Evolutionary conservation across 2,888 invertebrate species (phyloP).

Genomic region (Tipula vernalis): DNA sequence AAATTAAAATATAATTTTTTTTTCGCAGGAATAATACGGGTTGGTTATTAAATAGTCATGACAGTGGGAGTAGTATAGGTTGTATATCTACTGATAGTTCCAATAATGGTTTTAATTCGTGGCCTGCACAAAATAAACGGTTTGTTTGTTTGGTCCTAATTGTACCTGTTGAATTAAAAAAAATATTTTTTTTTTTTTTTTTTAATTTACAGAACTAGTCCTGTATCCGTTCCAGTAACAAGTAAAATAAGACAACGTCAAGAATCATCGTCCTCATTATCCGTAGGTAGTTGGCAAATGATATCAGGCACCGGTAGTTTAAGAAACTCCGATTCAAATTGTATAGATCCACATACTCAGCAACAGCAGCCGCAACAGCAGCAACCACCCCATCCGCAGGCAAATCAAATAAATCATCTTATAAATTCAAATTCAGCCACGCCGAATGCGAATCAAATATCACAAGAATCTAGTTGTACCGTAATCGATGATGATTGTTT

Average conservation of each 20-base stretch:
- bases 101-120: constrained; percentile 22
- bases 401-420: neutral
- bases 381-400: neutral
- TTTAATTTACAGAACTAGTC: constrained; percentile 39
- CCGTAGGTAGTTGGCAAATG: constrained; percentile 55
- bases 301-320: constrained; percentile 54
- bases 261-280: constrained; percentile 43
- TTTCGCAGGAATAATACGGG: neutral
- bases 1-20: neutral
- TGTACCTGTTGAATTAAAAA: neutral
- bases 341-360: neutral
- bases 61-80: constrained; percentile 14
- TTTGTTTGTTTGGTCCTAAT: neutral
- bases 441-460: constrained; percentile 11
- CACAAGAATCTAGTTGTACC: constrained; percentile 14
- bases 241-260: constrained; percentile 39
- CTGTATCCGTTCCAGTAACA: constrained; percentile 47
- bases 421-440: neutral
- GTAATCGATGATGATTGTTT: constrained; percentile 16
- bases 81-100: constrained; percentile 13
- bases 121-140: constrained; percentile 25
- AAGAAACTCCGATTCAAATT: constrained; percentile 35
- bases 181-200: neutral
- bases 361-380: neutral
- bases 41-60: constrained; percentile 10